phyloP scores from a whole-genome alignment of 2,113 vertebrate genomes.

The Paralichthys olivaceus region DNA sequence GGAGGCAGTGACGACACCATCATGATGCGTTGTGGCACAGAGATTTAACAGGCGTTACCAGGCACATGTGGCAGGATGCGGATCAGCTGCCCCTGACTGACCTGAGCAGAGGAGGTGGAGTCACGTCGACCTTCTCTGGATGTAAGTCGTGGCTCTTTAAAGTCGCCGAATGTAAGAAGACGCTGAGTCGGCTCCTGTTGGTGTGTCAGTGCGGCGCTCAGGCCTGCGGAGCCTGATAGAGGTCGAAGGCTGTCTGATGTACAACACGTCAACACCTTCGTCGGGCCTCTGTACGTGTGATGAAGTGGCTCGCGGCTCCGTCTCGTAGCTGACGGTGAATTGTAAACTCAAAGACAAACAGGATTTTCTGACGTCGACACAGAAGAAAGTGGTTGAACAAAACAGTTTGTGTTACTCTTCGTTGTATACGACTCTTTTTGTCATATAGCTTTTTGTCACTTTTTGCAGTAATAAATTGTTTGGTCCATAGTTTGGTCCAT shows the following conservation, averaged over 20 bases:
- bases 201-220: not conserved
- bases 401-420: not conserved
- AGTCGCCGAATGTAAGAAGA: slow-evolving; percentile 23
- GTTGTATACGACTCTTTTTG: not conserved
- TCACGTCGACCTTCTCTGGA: slow-evolving; percentile 16
- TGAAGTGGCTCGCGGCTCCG: slow-evolving; percentile 27
- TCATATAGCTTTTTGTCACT: not conserved
- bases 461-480: too few species aligned
- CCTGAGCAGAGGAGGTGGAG: slow-evolving; percentile 7
- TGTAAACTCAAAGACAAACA: slow-evolving; percentile 18
- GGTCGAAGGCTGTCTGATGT: slow-evolving; percentile 56
- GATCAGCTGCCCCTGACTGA: slow-evolving; percentile 29
- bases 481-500: not conserved
- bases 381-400: too few species aligned
- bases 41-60: slow-evolving; percentile 14
- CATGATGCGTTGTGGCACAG: slow-evolving; percentile 31
- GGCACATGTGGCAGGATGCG: slow-evolving; percentile 47
- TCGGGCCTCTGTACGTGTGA: slow-evolving; percentile 49
- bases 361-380: not conserved
- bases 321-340: slow-evolving; percentile 28
- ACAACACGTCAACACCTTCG: slow-evolving; percentile 51
- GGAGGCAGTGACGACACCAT: slow-evolving; percentile 16
- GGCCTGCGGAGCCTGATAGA: slow-evolving; percentile 35
- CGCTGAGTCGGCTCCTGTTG: slow-evolving; percentile 37
- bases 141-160: slow-evolving; percentile 8